phyloP scores from a whole-genome alignment of 2,888 invertebrate genomes.

The Orthosia gothica region DNA sequence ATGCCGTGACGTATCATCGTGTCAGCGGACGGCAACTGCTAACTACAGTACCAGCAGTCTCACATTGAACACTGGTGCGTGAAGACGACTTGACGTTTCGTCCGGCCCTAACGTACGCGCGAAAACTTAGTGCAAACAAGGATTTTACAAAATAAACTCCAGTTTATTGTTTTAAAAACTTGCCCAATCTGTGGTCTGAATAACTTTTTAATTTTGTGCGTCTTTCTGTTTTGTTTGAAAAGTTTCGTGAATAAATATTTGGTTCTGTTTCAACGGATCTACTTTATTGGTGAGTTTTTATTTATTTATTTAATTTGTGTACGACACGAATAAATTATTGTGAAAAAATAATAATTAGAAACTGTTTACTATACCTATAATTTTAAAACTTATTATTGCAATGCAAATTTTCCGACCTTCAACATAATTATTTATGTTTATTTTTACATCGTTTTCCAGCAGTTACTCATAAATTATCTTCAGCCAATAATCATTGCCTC shows the following conservation, averaged over 20 bases:
- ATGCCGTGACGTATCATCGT: conserved; percentile 49
- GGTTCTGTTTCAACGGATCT: conserved; percentile 37
- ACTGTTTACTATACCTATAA: no score
- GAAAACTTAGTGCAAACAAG: conserved; percentile 63
- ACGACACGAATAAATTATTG: no score
- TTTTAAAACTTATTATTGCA: background rate
- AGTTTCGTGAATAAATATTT: conserved; percentile 53
- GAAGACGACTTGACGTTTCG: conserved; percentile 65
- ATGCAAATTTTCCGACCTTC: background rate
- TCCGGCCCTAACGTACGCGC: conserved; percentile 56
- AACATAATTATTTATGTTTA: conserved; percentile 20
- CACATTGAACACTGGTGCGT: conserved; percentile 69
- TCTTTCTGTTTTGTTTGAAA: conserved; percentile 49
- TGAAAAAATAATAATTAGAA: no score
- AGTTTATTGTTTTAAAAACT: conserved; percentile 29
- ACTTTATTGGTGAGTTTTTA: conserved; percentile 62
- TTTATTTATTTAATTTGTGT: conserved; percentile 1
- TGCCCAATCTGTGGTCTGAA: conserved; percentile 35
- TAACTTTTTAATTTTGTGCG: conserved; percentile 53
- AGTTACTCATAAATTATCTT: conserved; percentile 35
- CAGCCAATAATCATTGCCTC: conserved; percentile 23
- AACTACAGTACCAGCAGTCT: conserved; percentile 66
- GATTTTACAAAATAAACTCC: conserved; percentile 13
- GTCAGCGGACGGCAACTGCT: conserved; percentile 46
- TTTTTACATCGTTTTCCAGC: conserved; percentile 14